Percentiles rank a stretch among this genome's conserved stretches.
Conservation (phyloP, 2,113 vertebrate species). For the Platichthys flesus region DNA sequence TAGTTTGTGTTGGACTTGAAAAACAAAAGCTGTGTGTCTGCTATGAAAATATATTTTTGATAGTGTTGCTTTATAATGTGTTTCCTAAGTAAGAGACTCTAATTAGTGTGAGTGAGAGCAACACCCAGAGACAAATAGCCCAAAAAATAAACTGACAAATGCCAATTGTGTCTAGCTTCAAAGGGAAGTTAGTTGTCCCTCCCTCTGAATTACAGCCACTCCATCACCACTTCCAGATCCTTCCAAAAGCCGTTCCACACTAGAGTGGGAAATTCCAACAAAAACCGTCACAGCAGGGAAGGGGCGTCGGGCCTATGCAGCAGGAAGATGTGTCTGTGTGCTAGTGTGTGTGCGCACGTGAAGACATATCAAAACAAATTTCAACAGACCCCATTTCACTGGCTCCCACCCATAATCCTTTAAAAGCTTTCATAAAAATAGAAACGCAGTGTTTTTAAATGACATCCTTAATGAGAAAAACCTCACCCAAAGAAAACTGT, state of each 20-base stretch:
- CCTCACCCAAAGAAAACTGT: constrained; percentile 35
- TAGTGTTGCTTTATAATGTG: constrained; percentile 29
- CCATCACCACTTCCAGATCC: constrained; percentile 56
- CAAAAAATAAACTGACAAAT: constrained; percentile 7
- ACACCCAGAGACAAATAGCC: constrained; percentile 36
- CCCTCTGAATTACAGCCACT: constrained; percentile 56
- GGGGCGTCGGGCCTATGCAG: constrained; percentile 39
- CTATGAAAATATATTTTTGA: not conserved
- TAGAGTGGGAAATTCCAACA: constrained; percentile 70
- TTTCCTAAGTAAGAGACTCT: constrained; percentile 6
- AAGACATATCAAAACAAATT: constrained; percentile 55
- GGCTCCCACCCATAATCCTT: constrained; percentile 58
- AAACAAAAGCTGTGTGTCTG: not conserved
- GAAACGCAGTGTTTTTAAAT: constrained; percentile 52
- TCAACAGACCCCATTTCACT: constrained; percentile 40
- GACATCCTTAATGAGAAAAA: constrained; percentile 53
- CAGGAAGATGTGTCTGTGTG: constrained; percentile 9
- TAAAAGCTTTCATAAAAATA: constrained; percentile 67
- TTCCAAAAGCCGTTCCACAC: constrained; percentile 60
- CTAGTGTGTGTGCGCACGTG: not conserved
- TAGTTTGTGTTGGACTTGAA: not conserved
- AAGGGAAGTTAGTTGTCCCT: constrained; percentile 46
- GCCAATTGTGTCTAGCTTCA: constrained; percentile 49
- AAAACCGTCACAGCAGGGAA: constrained; percentile 69
- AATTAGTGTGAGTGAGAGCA: constrained; percentile 48